Conservation (phyloP, 1,140 invertebrate genomes). For the Heliconius himera region DNA sequence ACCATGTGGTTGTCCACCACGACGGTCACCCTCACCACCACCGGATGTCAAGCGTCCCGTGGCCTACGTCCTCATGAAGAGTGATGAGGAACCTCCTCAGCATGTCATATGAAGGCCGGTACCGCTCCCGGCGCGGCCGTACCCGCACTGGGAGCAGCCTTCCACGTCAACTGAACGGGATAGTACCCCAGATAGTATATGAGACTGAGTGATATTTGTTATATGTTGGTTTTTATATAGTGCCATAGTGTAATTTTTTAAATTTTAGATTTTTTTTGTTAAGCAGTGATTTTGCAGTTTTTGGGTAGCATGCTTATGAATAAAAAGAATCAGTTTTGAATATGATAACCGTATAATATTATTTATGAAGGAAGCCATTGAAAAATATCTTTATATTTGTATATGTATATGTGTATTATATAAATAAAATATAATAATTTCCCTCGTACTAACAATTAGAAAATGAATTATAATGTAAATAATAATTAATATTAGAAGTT, state of each 20-base stretch:
- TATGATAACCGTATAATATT: too few species aligned
- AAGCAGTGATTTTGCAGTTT: not conserved
- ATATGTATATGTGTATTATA: not conserved
- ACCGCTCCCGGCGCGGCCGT: slow-evolving; percentile 86
- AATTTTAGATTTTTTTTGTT: not conserved
- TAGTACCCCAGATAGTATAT: slow-evolving; percentile 71
- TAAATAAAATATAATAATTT: not conserved
- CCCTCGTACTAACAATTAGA: not conserved
- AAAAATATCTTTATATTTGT: not conserved
- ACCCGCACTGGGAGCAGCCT: slow-evolving; percentile 81
- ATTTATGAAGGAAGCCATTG: not conserved
- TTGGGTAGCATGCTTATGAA: too few species aligned
- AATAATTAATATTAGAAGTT: not conserved
- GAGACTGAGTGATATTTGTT: slow-evolving; percentile 21
- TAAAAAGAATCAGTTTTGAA: too few species aligned
- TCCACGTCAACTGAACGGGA: slow-evolving; percentile 68
- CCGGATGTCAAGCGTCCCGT: slow-evolving; percentile 76
- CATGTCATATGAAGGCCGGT: slow-evolving; percentile 93
- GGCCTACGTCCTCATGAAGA: slow-evolving; percentile 83
- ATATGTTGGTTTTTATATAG: not conserved
- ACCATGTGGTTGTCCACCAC: slow-evolving; percentile 76
- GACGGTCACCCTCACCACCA: slow-evolving; percentile 80
- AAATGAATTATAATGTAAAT: slow-evolving; percentile 6
- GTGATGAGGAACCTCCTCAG: slow-evolving; percentile 81
- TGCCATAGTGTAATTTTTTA: not conserved